phyloP scores from a whole-genome alignment of 1,140 invertebrate genomes.

The Aricia agestis region DNA sequence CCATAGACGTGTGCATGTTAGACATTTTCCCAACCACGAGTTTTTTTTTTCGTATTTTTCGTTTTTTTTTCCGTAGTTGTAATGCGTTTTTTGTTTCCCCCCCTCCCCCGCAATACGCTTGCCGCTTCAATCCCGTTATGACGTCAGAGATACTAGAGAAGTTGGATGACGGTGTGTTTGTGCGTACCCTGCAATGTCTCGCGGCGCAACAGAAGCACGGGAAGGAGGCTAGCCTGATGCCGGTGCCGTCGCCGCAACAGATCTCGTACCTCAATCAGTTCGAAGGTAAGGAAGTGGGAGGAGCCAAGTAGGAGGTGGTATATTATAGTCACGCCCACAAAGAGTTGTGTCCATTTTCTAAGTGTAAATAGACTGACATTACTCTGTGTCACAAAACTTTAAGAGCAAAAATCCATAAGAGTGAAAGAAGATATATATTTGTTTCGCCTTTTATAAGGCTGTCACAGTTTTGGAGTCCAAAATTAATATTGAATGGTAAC shows the following conservation, averaged over 20 bases:
- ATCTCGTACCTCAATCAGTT: constrained; percentile 97
- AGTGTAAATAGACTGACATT: too few species aligned
- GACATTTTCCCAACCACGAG: constrained; percentile 75
- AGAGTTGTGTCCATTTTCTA: too few species aligned
- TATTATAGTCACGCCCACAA: too few species aligned
- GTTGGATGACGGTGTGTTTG: constrained; percentile 86
- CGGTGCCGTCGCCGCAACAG: constrained; percentile 96
- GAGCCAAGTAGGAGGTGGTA: neutral
- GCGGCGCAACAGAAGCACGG: constrained; percentile 84
- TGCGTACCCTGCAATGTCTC: constrained; percentile 86
- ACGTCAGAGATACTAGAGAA: constrained; percentile 71
- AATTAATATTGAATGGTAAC: too few species aligned
- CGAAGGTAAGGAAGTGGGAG: constrained; percentile 79
- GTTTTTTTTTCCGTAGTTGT: constrained; percentile 74
- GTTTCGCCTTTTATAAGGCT: too few species aligned
- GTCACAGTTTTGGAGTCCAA: too few species aligned
- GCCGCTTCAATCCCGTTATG: constrained; percentile 68
- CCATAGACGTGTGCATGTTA: constrained; percentile 74
- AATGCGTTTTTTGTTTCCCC: constrained; percentile 75
- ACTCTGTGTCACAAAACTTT: too few species aligned
- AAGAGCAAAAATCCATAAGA: too few species aligned
- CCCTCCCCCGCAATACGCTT: constrained; percentile 68
- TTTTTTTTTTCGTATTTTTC: constrained; percentile 39
- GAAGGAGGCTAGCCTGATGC: constrained; percentile 95
- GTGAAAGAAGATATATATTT: too few species aligned